Conservation (phyloP, 2,113 vertebrate species). For the Bujurquina vittata region DNA sequence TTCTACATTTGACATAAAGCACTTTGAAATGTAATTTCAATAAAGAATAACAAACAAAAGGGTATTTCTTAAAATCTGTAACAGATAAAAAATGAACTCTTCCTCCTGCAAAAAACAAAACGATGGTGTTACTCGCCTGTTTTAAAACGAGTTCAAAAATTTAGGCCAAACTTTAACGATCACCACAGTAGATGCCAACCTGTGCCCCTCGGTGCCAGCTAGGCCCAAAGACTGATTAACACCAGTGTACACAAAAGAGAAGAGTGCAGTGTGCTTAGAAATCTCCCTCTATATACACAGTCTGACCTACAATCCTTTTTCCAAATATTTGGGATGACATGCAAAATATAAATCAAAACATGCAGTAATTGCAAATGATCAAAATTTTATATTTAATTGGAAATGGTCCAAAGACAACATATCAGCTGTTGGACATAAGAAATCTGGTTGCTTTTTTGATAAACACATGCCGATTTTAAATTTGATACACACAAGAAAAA, state of each 20-base stretch:
- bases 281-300: neutral
- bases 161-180: neutral
- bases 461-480: too few relatives aligned
- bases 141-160: conserved; percentile 9
- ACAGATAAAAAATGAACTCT: conserved; percentile 79
- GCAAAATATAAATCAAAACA: too few relatives aligned
- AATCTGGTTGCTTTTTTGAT: too few relatives aligned
- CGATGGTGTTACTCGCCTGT: conserved; percentile 22
- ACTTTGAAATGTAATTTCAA: conserved; percentile 14
- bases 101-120: conserved; percentile 79
- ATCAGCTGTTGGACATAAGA: too few relatives aligned
- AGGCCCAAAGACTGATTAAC: conserved; percentile 35
- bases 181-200: conserved; percentile 37
- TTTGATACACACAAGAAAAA: too few relatives aligned
- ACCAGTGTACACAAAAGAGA: conserved; percentile 28
- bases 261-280: neutral
- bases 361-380: too few relatives aligned
- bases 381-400: too few relatives aligned
- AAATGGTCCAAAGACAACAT: too few relatives aligned
- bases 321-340: neutral
- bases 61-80: conserved; percentile 57
- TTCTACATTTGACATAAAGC: conserved; percentile 36
- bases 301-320: neutral
- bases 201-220: conserved; percentile 48
- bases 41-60: neutral